Evolutionary conservation across 2,888 invertebrate species (phyloP), one percentile per base, ranked within the genome.

Genomic region (Malacosoma neustria): DNA sequence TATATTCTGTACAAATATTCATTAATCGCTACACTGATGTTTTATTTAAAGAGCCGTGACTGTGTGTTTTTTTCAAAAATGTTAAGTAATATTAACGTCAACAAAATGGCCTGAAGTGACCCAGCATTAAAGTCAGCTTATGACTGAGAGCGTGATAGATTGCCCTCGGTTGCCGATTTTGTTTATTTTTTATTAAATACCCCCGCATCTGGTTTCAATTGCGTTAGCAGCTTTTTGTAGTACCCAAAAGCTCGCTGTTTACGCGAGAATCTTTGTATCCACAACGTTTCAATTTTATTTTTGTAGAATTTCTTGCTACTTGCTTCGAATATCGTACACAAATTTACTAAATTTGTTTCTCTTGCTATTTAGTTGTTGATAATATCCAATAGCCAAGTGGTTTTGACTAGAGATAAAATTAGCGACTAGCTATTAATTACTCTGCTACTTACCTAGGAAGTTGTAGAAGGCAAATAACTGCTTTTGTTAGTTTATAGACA

Each of bases 61-160:
- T 72, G 56, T 57, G 66, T 68, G 58, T 60, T 70, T 22, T 22
- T 9, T 9, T 4, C 9, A 22, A 61, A 62, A 66, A 63, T 61
- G 65, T 59, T 72, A 75, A 72, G 75, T 75, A 76, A 76, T 75
- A 77, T 76, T 72, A 75, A 72, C 74, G 79, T 72, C 77, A 76
- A 76, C 79, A 80, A 81, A 81, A 77, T 77, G 79, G 74, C 58
- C 69, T 75, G 71, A 74, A 81, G 81, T 80, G 81, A 80, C 79
- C 80, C 71, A 79, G 79, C 79, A 80, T 80, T 80, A 82, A 79
- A 80, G 80, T 80, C 81, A 69, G 80, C 76, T 80, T 81, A 80
- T 80, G 77, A 76, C 74, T 73, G 68, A 70, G 70, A 59, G 61
- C 70, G 77, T 81, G 81, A 82, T 81, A 81, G 81, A 82, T 82